These are phyloP conservation scores for Staurois parvus DNA, from an alignment of 2,797 vertebrate genomes.

Conservation along the genomic window DNA sequence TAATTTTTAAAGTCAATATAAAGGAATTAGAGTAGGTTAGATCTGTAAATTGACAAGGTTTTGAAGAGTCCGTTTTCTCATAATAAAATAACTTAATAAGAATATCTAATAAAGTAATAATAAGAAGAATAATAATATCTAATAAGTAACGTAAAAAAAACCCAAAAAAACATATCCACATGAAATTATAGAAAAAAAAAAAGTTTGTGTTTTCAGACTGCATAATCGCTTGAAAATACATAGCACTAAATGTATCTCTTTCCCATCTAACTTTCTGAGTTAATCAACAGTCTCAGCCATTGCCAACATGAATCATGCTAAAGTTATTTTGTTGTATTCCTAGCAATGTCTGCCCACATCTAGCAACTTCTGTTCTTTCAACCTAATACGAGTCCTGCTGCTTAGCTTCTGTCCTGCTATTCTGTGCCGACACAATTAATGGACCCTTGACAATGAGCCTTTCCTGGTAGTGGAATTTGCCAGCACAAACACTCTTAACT, in stretches of 20 bases:
- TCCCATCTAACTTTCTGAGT: neutral
- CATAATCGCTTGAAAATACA: neutral
- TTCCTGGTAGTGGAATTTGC: conserved; percentile 17
- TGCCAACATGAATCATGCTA: conserved; percentile 38
- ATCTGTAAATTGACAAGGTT: too few species aligned
- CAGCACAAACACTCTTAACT: conserved; percentile 19
- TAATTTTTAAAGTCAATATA: too few species aligned
- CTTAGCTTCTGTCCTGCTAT: conserved; percentile 9
- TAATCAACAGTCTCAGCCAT: conserved; percentile 4
- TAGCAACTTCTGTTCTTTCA: neutral
- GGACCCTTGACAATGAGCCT: neutral
- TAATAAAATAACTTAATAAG: too few species aligned
- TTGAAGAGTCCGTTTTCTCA: too few species aligned
- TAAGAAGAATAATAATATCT: too few species aligned
- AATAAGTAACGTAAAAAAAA: too few species aligned
- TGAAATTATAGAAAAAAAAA: too few species aligned
- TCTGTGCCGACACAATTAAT: conserved; percentile 4
- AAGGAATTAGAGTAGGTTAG: too few species aligned
- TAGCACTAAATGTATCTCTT: conserved; percentile 1
- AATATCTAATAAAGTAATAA: too few species aligned
- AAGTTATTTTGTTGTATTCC: conserved; percentile 38
- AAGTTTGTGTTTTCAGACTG: neutral
- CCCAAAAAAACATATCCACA: too few species aligned
- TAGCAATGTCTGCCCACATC: conserved; percentile 1
- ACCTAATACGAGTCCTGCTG: neutral